A percentile compares a stretch with the other conserved stretches of the same genome.
Evolutionary conservation across 2,797 vertebrate species (phyloP).

Genomic region (Crocodylus rhombifer): DNA sequence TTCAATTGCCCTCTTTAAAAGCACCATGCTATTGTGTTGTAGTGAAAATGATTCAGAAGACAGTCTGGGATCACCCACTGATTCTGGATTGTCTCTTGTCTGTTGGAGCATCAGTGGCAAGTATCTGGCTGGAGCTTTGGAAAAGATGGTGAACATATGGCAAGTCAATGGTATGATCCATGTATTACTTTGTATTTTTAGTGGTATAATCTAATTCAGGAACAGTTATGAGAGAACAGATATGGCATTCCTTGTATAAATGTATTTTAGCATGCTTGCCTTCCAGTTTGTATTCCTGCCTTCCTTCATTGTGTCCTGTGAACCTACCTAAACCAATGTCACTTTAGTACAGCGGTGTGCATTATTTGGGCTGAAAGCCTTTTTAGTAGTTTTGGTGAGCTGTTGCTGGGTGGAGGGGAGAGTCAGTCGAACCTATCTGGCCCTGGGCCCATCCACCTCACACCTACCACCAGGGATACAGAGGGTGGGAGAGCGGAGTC

Average conservation of each 20-base stretch:
- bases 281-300: rapidly evolving
- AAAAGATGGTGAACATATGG: constrained; percentile 98
- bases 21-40: constrained; percentile 16
- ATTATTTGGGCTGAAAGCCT: no score
- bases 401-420: no score
- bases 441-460: no score
- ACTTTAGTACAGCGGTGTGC: background rate
- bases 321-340: background rate
- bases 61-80: constrained; percentile 90
- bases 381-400: no score
- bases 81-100: constrained; percentile 89
- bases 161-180: constrained; percentile 91
- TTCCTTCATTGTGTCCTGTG: background rate
- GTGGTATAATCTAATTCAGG: rapidly evolving
- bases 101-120: constrained; percentile 96
- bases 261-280: background rate
- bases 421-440: no score
- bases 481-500: no score
- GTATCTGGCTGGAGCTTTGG: constrained; percentile 93
- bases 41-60: constrained; percentile 91
- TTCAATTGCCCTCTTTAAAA: background rate
- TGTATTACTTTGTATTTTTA: rapidly evolving
- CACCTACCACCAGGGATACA: no score
- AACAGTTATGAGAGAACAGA: background rate
- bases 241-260: background rate